phyloP scores from a whole-genome alignment of 2,888 invertebrate species.

The Ophioninae sp. region DNA sequence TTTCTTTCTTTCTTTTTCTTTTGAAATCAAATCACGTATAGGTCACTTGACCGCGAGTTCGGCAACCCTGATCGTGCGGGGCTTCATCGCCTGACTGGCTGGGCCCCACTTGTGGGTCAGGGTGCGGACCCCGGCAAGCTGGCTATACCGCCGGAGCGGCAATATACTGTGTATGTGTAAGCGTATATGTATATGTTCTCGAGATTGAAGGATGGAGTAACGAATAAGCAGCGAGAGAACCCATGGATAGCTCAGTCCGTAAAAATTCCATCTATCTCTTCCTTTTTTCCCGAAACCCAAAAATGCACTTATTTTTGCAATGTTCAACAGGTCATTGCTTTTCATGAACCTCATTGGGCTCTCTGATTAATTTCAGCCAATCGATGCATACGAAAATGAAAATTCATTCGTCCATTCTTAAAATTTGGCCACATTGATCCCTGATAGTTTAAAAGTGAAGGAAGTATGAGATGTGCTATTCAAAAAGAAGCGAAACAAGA shows the following conservation, averaged over 20 bases:
- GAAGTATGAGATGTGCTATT: no score
- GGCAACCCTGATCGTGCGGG: conserved; percentile 76
- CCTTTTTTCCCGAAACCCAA: conserved; percentile 20
- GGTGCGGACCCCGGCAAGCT: conserved; percentile 72
- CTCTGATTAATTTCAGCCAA: neutral
- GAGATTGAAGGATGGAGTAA: conserved; percentile 63
- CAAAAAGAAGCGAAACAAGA: no score
- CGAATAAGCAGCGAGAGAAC: conserved; percentile 66
- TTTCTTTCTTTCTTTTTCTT: conserved; percentile 16
- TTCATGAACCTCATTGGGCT: no score
- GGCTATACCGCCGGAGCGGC: conserved; percentile 64
- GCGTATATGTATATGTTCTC: neutral
- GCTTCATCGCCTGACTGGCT: conserved; percentile 78
- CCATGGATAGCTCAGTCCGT: conserved; percentile 67
- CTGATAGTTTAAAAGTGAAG: no score
- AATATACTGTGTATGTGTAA: conserved; percentile 58
- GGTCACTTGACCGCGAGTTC: conserved; percentile 71
- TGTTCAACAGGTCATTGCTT: no score
- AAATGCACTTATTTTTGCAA: no score
- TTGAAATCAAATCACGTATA: conserved; percentile 59
- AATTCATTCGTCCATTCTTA: no score
- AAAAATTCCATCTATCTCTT: conserved; percentile 41
- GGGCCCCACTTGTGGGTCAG: conserved; percentile 78
- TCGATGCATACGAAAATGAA: no score
- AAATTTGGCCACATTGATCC: no score